Evolutionary conservation across 2,113 vertebrate species (phyloP), one percentile per base, ranked within the genome.

Genomic region (Heloderma charlesbogerti): DNA sequence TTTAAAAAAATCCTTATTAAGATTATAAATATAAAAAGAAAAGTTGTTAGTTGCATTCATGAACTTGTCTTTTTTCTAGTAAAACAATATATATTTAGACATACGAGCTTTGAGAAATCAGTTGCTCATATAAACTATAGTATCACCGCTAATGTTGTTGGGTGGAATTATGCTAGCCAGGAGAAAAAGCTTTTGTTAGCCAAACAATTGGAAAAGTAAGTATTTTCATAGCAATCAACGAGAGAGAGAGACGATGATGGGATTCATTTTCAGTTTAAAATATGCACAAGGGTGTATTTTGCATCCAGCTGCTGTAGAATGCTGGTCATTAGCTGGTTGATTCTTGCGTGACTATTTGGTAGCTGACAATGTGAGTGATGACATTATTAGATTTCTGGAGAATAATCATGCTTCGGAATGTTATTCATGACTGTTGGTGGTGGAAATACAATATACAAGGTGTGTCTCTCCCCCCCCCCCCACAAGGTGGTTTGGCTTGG

Each of bases 191-290:
- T 75, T 89, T 75, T 83, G 40, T 45, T 48, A 82, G 10, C 16
- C 48, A 43, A 75, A 3, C 25, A 87, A 72, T 45, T 85, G 90
- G n/a, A n/a, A 89, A 37, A 92, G 51, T 48, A 77, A 74, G 7
- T 82, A 2, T 71, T 92, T 91, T 91, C 48, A 84, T 34, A 87
- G n/a, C 75, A 10, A 71, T 89, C 34, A 82, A 54, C 51, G 29
- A 84, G 48, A 29, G 37, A 51, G 20, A 81, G 34, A 84, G 40
- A 18, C 27, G 57, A 25, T 1, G 88, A 57, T 31, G 22, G 48
- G 48, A 91, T 91, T 79, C 63, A 71, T 85, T 88, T 54, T 91
- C 69, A 85, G 43, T 90, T 93, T 79, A 87, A 93, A 93, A 71
- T 83, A 82, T 43, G 15, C 0, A 0, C 51, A 43, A 45, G 80